A percentile compares a stretch with the other conserved stretches of the same genome.
Conservation (phyloP, 2,113 vertebrate species). For the Arothron firmamentum region DNA sequence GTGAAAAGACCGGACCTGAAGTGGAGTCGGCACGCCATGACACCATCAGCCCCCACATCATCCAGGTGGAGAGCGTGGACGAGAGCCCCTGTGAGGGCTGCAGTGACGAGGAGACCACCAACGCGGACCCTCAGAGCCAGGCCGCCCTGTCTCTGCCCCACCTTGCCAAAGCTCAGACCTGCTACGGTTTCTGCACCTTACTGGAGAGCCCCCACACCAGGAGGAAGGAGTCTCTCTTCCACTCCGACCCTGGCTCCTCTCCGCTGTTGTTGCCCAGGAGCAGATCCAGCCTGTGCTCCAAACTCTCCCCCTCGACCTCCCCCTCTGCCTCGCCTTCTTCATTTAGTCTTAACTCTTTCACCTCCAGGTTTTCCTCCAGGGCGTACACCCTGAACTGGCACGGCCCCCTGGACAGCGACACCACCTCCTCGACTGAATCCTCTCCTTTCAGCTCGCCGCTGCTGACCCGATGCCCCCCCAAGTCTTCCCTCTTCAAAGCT, state of each 20-base stretch:
- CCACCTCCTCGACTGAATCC: slow-evolving; percentile 81
- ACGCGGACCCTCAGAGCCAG: slow-evolving; percentile 85
- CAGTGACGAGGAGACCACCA: slow-evolving; percentile 80
- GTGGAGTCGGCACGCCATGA: slow-evolving; percentile 42
- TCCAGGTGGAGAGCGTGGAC: slow-evolving; percentile 86
- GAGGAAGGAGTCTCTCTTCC: slow-evolving; percentile 89
- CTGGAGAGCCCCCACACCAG: slow-evolving; percentile 88
- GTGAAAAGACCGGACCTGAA: slow-evolving; percentile 49
- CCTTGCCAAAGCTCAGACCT: slow-evolving; percentile 81
- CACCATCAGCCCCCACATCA: slow-evolving; percentile 71
- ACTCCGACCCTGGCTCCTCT: slow-evolving; percentile 66
- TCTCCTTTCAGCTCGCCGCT: slow-evolving; percentile 79
- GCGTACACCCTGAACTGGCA: slow-evolving; percentile 70
- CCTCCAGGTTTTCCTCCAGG: slow-evolving; percentile 64
- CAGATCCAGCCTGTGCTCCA: slow-evolving; percentile 73
- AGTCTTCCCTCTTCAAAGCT: slow-evolving; percentile 74
- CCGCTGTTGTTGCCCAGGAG: slow-evolving; percentile 71
- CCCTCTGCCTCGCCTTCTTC: slow-evolving; percentile 67
- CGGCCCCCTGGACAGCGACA: slow-evolving; percentile 79
- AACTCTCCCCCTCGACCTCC: slow-evolving; percentile 41
- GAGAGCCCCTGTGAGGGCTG: slow-evolving; percentile 66
- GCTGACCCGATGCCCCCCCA: slow-evolving; percentile 74
- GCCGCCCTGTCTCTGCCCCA: slow-evolving; percentile 87
- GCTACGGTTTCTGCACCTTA: slow-evolving; percentile 85
- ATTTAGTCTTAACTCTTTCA: slow-evolving; percentile 68